Evolutionary conservation across 2,113 vertebrate species (phyloP).

Genomic region (Antechinus flavipes): DNA sequence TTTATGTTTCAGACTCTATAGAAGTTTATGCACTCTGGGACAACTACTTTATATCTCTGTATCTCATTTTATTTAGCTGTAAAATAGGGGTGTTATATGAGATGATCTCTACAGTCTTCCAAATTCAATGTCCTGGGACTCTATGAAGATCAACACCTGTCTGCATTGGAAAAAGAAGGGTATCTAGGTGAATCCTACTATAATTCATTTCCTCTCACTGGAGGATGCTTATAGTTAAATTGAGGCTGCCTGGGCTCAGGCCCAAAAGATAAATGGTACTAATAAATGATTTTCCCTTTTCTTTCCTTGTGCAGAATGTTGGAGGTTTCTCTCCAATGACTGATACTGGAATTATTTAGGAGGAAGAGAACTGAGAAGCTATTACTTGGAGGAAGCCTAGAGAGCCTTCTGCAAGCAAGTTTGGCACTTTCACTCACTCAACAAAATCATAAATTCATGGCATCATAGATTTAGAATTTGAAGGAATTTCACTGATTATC

Average conservation of each 20-base stretch:
- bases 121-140: neutral
- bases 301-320: constrained; percentile 14
- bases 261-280: neutral
- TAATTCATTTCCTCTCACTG: neutral
- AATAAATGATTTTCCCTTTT: neutral
- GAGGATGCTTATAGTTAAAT: neutral
- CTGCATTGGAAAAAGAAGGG: neutral
- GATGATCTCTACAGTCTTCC: neutral
- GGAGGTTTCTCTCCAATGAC: neutral
- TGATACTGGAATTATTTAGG: neutral
- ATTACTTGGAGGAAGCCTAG: neutral
- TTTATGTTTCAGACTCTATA: neutral
- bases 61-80: neutral
- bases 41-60: neutral
- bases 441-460: neutral
- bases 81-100: neutral
- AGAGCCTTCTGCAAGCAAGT: neutral
- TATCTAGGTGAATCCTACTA: neutral
- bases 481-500: neutral
- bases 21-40: neutral
- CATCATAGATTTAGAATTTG: neutral
- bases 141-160: neutral
- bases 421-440: neutral
- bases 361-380: neutral
- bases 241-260: constrained; percentile 7